These are phyloP conservation scores for Hestina assimilis DNA, from an alignment of 1,140 invertebrate species.

Conservation along the genomic window DNA sequence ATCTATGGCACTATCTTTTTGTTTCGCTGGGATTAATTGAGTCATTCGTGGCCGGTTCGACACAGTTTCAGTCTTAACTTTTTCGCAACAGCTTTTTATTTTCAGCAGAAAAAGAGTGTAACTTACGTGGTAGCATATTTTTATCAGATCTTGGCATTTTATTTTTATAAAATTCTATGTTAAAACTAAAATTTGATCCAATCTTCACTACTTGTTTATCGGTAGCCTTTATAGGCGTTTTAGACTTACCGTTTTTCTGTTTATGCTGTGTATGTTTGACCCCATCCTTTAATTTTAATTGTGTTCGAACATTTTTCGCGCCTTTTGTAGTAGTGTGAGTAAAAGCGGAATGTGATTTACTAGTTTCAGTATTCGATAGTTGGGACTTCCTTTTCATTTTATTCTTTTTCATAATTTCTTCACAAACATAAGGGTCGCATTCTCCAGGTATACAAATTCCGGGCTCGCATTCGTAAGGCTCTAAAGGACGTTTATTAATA, in stretches of 20 bases:
- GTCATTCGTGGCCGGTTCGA: not conserved
- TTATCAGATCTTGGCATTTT: not conserved
- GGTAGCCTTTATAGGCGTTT: not conserved
- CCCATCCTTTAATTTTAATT: not conserved
- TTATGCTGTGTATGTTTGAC: not conserved
- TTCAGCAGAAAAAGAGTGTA: not conserved
- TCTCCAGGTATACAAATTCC: conserved; percentile 32
- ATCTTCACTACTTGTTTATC: not conserved
- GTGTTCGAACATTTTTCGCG: not conserved
- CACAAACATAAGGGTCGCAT: conserved; percentile 39
- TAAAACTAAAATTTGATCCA: conserved; percentile 13
- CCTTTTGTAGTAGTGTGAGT: not conserved
- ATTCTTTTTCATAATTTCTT: conserved; percentile 30
- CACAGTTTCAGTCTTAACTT: not conserved
- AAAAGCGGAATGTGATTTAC: not conserved
- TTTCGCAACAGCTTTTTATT: not conserved
- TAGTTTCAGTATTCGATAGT: not conserved
- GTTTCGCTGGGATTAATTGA: not conserved
- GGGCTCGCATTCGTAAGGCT: conserved; percentile 43
- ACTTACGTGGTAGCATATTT: not conserved
- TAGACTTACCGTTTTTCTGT: not conserved
- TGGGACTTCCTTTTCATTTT: not conserved
- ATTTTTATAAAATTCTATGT: conserved; percentile 16
- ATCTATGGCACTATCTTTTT: not conserved
- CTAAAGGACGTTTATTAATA: not conserved